Conservation (phyloP, 2,888 invertebrate species). For the Drosophila mercatorum region DNA sequence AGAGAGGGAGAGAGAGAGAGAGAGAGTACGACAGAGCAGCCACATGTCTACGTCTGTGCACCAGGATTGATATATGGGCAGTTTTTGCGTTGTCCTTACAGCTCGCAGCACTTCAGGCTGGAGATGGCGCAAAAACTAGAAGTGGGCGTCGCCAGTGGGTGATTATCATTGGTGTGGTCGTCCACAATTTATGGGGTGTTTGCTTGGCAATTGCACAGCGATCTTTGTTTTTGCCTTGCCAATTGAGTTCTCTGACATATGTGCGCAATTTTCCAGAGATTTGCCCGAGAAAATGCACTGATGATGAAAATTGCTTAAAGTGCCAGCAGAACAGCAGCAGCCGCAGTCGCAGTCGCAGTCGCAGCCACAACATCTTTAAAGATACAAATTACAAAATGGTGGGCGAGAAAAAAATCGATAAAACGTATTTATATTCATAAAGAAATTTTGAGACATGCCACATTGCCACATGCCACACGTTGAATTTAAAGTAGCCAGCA, state of each 20-base stretch:
- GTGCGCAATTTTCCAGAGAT: constrained; percentile 80
- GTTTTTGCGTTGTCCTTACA: constrained; percentile 39
- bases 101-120: constrained; percentile 28
- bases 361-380: constrained; percentile 26
- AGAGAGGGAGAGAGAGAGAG: constrained; percentile 13
- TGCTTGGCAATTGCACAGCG: constrained; percentile 55
- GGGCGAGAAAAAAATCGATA: constrained; percentile 63
- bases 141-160: constrained; percentile 53
- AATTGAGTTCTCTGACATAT: constrained; percentile 72
- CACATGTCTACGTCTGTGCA: constrained; percentile 46
- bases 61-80: constrained; percentile 74
- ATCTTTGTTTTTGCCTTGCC: constrained; percentile 49
- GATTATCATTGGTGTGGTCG: constrained; percentile 60
- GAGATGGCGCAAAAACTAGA: constrained; percentile 23
- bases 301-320: constrained; percentile 49
- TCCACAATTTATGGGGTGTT: constrained; percentile 63
- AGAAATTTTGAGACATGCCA: constrained; percentile 61
- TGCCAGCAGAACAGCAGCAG: constrained; percentile 11
- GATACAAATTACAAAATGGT: constrained; percentile 45
- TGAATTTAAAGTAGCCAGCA: constrained; percentile 76
- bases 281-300: constrained; percentile 66
- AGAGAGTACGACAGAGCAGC: constrained; percentile 17
- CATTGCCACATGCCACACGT: constrained; percentile 52
- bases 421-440: constrained; percentile 77
- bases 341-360: background rate